A percentile compares a stretch with the other conserved stretches of the same genome.
Conservation (phyloP, 1,140 invertebrate species). For the Scaptomyza pallida region DNA sequence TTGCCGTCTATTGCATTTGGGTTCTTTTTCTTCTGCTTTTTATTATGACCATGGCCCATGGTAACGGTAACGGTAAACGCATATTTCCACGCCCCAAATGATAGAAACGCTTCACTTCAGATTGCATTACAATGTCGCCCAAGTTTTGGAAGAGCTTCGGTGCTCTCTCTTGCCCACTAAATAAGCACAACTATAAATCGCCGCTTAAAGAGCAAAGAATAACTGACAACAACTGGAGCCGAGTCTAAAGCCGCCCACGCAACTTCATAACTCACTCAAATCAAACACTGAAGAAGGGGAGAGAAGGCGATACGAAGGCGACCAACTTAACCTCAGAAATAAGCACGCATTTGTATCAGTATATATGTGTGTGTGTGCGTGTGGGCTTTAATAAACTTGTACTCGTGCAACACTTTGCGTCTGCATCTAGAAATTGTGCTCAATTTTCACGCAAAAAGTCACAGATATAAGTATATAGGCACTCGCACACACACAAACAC, state of each 20-base stretch:
- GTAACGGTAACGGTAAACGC: constrained; percentile 59
- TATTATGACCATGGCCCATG: constrained; percentile 46
- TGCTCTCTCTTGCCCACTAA: constrained; percentile 3
- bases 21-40: constrained; percentile 46
- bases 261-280: constrained; percentile 79
- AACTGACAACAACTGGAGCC: constrained; percentile 7
- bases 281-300: constrained; percentile 23
- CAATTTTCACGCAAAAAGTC: constrained; percentile 69
- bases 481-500: constrained; percentile 14
- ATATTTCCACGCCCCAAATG: constrained; percentile 56
- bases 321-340: constrained; percentile 39
- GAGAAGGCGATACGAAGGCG: constrained; percentile 3
- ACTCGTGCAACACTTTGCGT: constrained; percentile 29
- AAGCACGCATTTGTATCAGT: not conserved
- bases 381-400: constrained; percentile 37
- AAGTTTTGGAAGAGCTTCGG: constrained; percentile 1
- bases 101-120: constrained; percentile 60
- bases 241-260: constrained; percentile 58
- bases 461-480: constrained; percentile 28
- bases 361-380: constrained; percentile 12
- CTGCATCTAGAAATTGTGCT: constrained; percentile 72
- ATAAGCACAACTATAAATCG: constrained; percentile 76
- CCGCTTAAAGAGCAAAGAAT: constrained; percentile 42
- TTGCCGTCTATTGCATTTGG: constrained; percentile 41
- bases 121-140: constrained; percentile 53